These are phyloP conservation scores for Sardina pilchardus DNA, from an alignment of 2,113 vertebrate species.

Conservation along the genomic window DNA sequence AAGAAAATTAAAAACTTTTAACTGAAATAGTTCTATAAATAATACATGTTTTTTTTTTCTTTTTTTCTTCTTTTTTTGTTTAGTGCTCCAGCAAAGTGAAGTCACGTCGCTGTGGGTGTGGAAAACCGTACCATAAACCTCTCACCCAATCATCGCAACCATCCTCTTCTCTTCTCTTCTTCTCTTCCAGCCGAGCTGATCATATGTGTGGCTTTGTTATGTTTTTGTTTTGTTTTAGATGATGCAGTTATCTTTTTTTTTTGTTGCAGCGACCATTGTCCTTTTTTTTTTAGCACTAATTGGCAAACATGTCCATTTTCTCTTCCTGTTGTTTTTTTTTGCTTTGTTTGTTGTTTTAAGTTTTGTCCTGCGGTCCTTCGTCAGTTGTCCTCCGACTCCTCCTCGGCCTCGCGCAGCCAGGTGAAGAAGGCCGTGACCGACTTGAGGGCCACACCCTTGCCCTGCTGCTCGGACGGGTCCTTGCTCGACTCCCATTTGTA, in stretches of 20 bases:
- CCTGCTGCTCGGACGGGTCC: constrained; percentile 90
- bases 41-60: constrained; percentile 88
- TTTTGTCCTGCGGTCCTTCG: constrained; percentile 43
- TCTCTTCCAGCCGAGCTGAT: constrained; percentile 49
- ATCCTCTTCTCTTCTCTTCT: constrained; percentile 64
- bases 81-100: constrained; percentile 85
- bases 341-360: background rate
- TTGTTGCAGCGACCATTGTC: constrained; percentile 74
- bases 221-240: constrained; percentile 64
- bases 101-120: constrained; percentile 71
- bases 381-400: constrained; percentile 98
- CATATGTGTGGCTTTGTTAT: constrained; percentile 67
- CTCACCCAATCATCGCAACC: constrained; percentile 68
- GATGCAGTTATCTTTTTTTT: constrained; percentile 67
- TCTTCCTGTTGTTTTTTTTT: constrained; percentile 11
- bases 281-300: constrained; percentile 82
- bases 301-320: constrained; percentile 72
- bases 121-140: constrained; percentile 78
- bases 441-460: constrained; percentile 95
- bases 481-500: constrained; percentile 97
- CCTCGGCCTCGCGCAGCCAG: constrained; percentile 96
- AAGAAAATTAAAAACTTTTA: constrained; percentile 85
- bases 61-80: constrained; percentile 71
- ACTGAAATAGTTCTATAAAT: constrained; percentile 99
- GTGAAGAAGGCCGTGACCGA: constrained; percentile 97